Base-by-base conservation (phyloP, 2,797 vertebrate genomes). In the Rhabdophis nuchalis region DNA sequence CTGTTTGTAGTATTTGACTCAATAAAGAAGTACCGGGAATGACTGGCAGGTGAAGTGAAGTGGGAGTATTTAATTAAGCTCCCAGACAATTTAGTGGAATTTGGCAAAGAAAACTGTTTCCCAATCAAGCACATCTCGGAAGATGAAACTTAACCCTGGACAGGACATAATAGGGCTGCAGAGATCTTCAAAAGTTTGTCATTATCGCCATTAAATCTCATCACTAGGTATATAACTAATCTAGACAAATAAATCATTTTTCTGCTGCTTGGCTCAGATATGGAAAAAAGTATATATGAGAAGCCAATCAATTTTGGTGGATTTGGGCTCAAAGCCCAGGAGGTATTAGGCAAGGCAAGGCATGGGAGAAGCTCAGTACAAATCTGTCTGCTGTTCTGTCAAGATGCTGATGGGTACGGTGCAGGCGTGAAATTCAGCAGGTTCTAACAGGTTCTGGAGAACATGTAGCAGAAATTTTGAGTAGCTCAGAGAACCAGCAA, bases 31-130 rank as follows among this genome's bases (percentile, higher is more conserved):
- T 88, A 88, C 11, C 85, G 23, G 88, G 56, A 54, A 72, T 91
- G 77, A 93, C 61, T 82, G 89, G 92, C 36, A 56, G 36, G 46
- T 87, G 85, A 93, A 93, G 3, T 57, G 3, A 16, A 94, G 10
- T 9, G n/a, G 56, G 50, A 89, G 0, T 13, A 91, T 93, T 87
- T 88, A 90, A 93, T 92, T 56, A 87, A 0, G 56, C 53, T 92
- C 85, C 92, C 93, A 90, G n/a, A 50, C 11, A 6, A 23, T 1
- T 92, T 91, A 72, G 10, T 89, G 90, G 93, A 93, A 72, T 5
- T 85, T 77, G 6, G 20, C 60, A 85, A 36, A 20, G 91, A 53
- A 7, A 54, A 68, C 85, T 72, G 23, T 89, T 85, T 90, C 13
- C 4, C 5, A 10, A 27, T 64, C 89, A 77, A 92, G 56, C 2